phyloP scores from a whole-genome alignment of 2,113 vertebrate genomes.

The Clupea harengus region DNA sequence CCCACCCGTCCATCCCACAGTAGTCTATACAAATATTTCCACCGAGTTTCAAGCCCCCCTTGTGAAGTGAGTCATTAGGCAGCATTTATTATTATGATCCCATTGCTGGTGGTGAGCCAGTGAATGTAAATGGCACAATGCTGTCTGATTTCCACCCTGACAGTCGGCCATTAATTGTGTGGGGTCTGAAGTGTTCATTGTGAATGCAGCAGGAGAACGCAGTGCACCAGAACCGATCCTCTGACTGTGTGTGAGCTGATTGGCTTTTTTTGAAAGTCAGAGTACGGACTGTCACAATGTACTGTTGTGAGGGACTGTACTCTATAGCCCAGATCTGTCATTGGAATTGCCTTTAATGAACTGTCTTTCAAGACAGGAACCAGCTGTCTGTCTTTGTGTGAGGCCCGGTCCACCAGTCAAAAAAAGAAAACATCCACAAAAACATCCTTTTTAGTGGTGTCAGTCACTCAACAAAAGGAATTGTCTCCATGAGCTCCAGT shows the following conservation, averaged over 20 bases:
- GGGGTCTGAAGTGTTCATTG: constrained; percentile 38
- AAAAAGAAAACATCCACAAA: neutral
- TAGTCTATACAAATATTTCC: constrained; percentile 8
- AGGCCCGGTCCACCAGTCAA: constrained; percentile 25
- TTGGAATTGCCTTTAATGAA: constrained; percentile 42
- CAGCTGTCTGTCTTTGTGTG: constrained; percentile 42
- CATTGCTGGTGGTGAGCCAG: constrained; percentile 19
- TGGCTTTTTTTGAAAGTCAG: constrained; percentile 17
- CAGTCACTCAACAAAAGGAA: neutral
- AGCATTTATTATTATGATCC: constrained; percentile 35
- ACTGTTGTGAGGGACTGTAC: constrained; percentile 31
- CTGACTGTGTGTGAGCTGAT: constrained; percentile 36
- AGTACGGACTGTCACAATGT: constrained; percentile 31
- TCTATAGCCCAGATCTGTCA: constrained; percentile 34
- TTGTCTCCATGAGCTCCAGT: neutral
- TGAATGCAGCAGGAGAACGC: constrained; percentile 12
- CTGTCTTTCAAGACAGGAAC: constrained; percentile 37
- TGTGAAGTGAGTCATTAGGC: constrained; percentile 33
- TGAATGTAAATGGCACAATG: neutral
- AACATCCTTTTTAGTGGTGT: constrained; percentile 2
- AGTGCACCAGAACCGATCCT: constrained; percentile 20
- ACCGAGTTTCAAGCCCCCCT: neutral
- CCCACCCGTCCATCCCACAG: neutral
- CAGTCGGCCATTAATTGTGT: constrained; percentile 27
- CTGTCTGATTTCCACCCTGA: constrained; percentile 25